Evolutionary conservation across 2,888 invertebrate species (phyloP).

Genomic region (Entomobrya proxima): DNA sequence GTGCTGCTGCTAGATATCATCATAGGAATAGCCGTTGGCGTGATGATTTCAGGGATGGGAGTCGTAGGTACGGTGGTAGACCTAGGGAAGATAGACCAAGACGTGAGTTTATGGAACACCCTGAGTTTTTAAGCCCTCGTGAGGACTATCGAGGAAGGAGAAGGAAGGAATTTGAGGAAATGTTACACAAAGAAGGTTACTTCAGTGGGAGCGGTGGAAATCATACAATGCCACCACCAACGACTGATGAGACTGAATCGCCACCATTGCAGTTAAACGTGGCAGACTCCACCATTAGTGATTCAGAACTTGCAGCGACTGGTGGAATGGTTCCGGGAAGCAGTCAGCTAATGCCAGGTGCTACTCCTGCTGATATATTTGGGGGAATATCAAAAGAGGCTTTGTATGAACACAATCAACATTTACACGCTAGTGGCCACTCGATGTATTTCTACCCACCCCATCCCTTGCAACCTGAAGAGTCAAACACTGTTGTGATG

Average conservation of each 20-base stretch:
- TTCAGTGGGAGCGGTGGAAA: background rate
- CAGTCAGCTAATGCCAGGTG: background rate
- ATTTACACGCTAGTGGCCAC: conserved; percentile 62
- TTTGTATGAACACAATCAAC: conserved; percentile 59
- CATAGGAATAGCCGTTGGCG: conserved; percentile 32
- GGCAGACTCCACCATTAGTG: conserved; percentile 80
- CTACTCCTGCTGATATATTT: conserved; percentile 58
- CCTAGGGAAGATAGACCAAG: conserved; percentile 23
- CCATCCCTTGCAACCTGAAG: conserved; percentile 40
- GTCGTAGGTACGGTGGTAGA: conserved; percentile 30
- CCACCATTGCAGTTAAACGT: conserved; percentile 78
- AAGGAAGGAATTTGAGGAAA: conserved; percentile 59
- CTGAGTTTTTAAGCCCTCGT: conserved; percentile 44
- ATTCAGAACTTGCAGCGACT: conserved; percentile 77
- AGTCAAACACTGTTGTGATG: background rate
- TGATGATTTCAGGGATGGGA: conserved; percentile 46
- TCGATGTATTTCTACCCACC: conserved; percentile 65
- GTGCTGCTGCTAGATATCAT: conserved; percentile 35
- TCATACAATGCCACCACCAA: conserved; percentile 11
- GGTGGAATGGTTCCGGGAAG: conserved; percentile 28
- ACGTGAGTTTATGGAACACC: conserved; percentile 47
- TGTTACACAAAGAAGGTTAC: conserved; percentile 45
- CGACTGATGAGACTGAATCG: conserved; percentile 76
- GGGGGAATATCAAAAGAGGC: conserved; percentile 65
- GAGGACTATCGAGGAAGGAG: conserved; percentile 51